These are phyloP conservation scores for Eumeta japonica DNA, from an alignment of 1,140 invertebrate species.

Conservation along the genomic window DNA sequence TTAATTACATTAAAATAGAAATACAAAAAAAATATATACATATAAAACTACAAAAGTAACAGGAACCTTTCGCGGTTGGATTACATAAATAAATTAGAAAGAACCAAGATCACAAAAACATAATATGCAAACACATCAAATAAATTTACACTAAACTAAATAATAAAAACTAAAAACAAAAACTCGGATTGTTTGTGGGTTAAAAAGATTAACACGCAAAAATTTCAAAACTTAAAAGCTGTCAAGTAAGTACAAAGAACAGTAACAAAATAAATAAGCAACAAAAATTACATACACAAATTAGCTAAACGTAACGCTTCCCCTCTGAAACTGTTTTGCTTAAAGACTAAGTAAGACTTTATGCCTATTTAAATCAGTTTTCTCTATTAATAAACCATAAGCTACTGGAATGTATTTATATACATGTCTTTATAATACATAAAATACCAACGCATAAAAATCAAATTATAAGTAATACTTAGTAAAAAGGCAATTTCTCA, in stretches of 20 bases:
- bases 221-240: too few species aligned
- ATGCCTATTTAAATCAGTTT: too few species aligned
- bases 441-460: too few species aligned
- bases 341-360: too few species aligned
- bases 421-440: too few species aligned
- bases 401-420: too few species aligned
- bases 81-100: slow-evolving; percentile 29
- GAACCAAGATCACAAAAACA: slow-evolving; percentile 32
- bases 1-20: slow-evolving; percentile 18
- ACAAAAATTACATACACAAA: too few species aligned
- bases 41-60: slow-evolving; percentile 51
- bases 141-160: slow-evolving; percentile 33
- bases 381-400: too few species aligned
- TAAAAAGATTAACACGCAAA: slow-evolving; percentile 49
- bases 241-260: too few species aligned
- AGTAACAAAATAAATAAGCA: slow-evolving; percentile 49
- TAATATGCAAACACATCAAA: slow-evolving; percentile 7
- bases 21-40: slow-evolving; percentile 36
- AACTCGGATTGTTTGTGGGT: slow-evolving; percentile 35
- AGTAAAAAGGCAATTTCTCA: too few species aligned
- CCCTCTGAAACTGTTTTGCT: slow-evolving; percentile 35
- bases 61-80: too few species aligned
- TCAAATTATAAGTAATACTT: too few species aligned
- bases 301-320: slow-evolving; percentile 57
- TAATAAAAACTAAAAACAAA: slow-evolving; percentile 19